phyloP scores from a whole-genome alignment of 2,113 vertebrate genomes.

The Erythrolamprus reginae region DNA sequence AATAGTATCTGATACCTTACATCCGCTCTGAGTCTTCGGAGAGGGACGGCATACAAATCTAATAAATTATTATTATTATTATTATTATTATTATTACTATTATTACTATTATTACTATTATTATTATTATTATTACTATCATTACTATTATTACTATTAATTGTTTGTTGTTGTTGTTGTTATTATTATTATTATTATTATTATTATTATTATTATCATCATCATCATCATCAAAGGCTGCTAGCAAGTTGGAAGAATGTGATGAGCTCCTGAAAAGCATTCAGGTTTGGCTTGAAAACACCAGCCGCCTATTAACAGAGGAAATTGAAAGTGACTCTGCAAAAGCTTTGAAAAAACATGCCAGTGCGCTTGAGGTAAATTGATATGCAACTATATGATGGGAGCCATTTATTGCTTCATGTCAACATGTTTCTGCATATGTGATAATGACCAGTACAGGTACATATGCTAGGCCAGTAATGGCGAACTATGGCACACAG shows the following conservation, averaged over 20 bases:
- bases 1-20: neutral
- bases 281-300: conserved; percentile 79
- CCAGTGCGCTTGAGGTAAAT: conserved; percentile 76
- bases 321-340: conserved; percentile 74
- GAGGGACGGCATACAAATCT: no score
- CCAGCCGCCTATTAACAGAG: conserved; percentile 71
- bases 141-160: no score
- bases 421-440: neutral
- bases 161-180: no score
- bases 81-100: no score
- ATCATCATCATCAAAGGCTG: conserved; percentile 81
- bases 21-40: no score
- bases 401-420: neutral
- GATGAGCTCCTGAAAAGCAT: conserved; percentile 79
- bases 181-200: no score
- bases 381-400: neutral
- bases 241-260: conserved; percentile 80
- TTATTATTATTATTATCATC: no score
- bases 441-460: neutral
- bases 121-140: no score
- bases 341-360: conserved; percentile 73
- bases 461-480: neutral
- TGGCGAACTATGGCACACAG: no score
- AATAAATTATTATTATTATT: no score
- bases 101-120: no score